These are phyloP conservation scores for Drosophila carrolli DNA, from an alignment of 1,140 invertebrate species.

Conservation along the genomic window DNA sequence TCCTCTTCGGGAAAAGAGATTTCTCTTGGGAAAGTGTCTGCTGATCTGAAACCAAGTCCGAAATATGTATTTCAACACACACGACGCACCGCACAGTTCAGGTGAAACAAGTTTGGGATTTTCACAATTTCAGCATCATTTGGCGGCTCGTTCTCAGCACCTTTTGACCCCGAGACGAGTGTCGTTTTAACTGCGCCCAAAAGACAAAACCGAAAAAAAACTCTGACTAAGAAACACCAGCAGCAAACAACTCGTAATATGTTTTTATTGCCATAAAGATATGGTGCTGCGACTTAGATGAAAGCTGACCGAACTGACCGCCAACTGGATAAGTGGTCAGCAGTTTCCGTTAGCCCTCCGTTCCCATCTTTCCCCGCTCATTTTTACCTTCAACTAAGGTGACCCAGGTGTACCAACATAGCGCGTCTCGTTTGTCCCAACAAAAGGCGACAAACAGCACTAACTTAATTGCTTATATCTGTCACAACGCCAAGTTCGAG, in stretches of 20 bases:
- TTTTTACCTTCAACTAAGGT: background rate
- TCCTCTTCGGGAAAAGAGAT: conserved; percentile 2
- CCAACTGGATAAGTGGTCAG: conserved; percentile 13
- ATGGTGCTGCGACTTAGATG: conserved; percentile 37
- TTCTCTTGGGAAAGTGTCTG: conserved; percentile 17
- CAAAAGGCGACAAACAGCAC: conserved; percentile 2
- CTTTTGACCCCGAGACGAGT: conserved; percentile 62
- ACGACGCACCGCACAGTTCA: background rate
- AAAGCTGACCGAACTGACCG: conserved; percentile 46
- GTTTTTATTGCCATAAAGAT: conserved; percentile 60
- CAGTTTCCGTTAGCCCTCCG: conserved; percentile 45
- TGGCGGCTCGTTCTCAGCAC: conserved; percentile 71
- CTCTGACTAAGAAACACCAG: conserved; percentile 6
- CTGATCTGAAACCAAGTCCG: background rate
- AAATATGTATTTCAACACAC: background rate
- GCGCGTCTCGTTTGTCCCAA: conserved; percentile 20
- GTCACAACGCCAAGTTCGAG: conserved; percentile 22
- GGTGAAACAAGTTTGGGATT: conserved; percentile 47
- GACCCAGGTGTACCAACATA: conserved; percentile 14
- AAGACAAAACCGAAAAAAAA: conserved; percentile 16
- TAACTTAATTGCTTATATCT: conserved; percentile 39
- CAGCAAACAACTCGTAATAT: conserved; percentile 38
- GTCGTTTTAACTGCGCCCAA: conserved; percentile 67
- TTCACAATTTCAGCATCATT: conserved; percentile 73
- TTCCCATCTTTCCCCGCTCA: background rate